phyloP scores from a whole-genome alignment of 2,797 vertebrate species.

The Halcyon badia region DNA sequence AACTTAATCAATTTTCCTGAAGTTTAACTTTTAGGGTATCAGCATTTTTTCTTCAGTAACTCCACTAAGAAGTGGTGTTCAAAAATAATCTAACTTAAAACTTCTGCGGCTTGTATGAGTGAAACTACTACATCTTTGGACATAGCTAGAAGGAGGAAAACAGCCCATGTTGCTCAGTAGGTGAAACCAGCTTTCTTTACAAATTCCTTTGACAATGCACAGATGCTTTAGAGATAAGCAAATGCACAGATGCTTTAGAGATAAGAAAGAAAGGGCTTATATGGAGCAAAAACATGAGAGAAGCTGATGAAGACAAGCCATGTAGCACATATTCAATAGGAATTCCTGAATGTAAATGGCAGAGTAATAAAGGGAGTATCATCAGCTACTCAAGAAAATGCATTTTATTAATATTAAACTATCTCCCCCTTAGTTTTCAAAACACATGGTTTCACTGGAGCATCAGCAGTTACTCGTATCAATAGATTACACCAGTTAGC shows the following conservation, averaged over 20 bases:
- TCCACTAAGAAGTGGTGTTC: not conserved
- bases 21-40: not conserved
- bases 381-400: not conserved
- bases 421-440: not conserved
- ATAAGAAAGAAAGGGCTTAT: not conserved
- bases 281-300: not conserved
- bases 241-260: not conserved
- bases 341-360: not conserved
- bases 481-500: not conserved
- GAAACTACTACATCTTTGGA: not conserved
- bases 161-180: not conserved
- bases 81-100: not conserved
- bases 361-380: not conserved
- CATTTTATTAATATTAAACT: not conserved
- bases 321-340: not conserved
- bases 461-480: not conserved
- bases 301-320: not conserved
- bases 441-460: not conserved
- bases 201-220: not conserved
- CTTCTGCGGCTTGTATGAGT: not conserved
- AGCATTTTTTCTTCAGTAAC: not conserved
- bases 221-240: not conserved
- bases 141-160: not conserved
- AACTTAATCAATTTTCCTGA: not conserved
- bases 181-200: not conserved